Percentiles rank a stretch among this genome's conserved stretches.
Evolutionary conservation across 2,888 invertebrate species (phyloP).

Genomic region (Proisotoma minuta): DNA sequence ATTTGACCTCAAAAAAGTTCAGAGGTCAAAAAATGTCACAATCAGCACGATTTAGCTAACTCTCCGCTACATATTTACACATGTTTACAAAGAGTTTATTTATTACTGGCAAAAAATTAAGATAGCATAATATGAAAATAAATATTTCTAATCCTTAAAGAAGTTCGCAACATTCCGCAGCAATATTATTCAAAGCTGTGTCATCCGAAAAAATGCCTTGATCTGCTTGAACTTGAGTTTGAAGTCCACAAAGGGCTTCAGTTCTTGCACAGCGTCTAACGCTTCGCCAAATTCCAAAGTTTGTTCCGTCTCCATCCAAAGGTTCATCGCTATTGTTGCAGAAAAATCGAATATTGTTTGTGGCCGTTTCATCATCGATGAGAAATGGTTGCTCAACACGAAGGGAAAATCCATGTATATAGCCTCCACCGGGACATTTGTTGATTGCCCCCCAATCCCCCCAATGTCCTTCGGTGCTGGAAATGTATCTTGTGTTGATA

Average conservation of each 20-base stretch:
- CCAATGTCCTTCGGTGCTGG: constrained; percentile 5
- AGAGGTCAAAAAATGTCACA: too few relatives aligned
- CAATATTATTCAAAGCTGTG: constrained; percentile 33
- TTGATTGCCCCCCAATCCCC: constrained; percentile 23
- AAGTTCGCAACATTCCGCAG: constrained; percentile 24
- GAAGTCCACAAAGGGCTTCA: constrained; percentile 26
- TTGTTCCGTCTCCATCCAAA: constrained; percentile 28
- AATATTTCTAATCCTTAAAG: too few relatives aligned
- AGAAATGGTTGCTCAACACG: constrained; percentile 11
- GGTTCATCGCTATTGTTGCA: constrained; percentile 10
- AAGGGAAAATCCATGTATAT: constrained; percentile 20
- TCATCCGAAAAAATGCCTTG: constrained; percentile 30
- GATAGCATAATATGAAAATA: too few relatives aligned
- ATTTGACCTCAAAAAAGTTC: too few relatives aligned
- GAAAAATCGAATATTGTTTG: constrained; percentile 15
- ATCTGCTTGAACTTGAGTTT: constrained; percentile 37
- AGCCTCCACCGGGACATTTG: constrained; percentile 19
- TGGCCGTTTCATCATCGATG: constrained; percentile 21
- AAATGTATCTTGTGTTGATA: constrained; percentile 1
- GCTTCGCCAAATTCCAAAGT: constrained; percentile 22
- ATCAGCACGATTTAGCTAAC: too few relatives aligned
- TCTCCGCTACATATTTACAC: too few relatives aligned
- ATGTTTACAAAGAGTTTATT: too few relatives aligned
- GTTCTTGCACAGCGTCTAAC: constrained; percentile 13
- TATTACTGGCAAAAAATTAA: too few relatives aligned